Base-by-base conservation (phyloP, 2,888 invertebrate species). In the Mimumesa dahlbomi region DNA sequence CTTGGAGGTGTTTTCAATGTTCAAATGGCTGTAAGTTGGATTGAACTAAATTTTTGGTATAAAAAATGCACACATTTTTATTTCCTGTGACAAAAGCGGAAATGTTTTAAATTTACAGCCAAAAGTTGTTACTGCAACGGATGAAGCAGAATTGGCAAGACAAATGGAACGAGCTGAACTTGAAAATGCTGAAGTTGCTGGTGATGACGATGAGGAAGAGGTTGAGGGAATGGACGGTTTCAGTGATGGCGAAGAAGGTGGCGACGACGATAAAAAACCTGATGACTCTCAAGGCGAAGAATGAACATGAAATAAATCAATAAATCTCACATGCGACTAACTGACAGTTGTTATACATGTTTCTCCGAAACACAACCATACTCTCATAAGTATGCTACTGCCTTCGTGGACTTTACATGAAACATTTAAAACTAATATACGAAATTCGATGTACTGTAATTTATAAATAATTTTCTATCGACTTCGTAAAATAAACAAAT, bases 111-210 rank as follows among this genome's bases (percentile, higher is more conserved):
- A 46, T 53, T 67, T 68, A n/a, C 88, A 96, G 94, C 98, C 98
- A 43, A 98, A 98, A 91, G 98, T 99, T 74, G 98, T 99, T 22
- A 99, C 99, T 0, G 99, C 99, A 57, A 95, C 97, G 14, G 99
- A 99, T 90, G 99, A 99, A 90, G 97, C 97, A 1, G 99, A 99
- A 89, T 91, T 98, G 82, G 95, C 96, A 53, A 92, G 96, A 85
- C 97, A 98, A 90, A 94, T 98, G 94, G 97, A 98, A 91, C 93
- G 95, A 76, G 95, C 98, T 11, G 98, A 98, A 89, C 94, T 95
- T 46, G 97, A 97, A 90, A 98, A 98, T 90, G 95, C 96, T 0
- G 98, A 98, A 91, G 96, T 97, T 9, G 96, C 95, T 64, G 98
- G 97, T 11, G 96, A 96, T 87, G 96, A 96, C 79, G 95, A 95